Percentiles rank a stretch among this genome's conserved stretches.
phyloP scores from a whole-genome alignment of 2,797 vertebrate genomes.

The Centroberyx gerrardi region DNA sequence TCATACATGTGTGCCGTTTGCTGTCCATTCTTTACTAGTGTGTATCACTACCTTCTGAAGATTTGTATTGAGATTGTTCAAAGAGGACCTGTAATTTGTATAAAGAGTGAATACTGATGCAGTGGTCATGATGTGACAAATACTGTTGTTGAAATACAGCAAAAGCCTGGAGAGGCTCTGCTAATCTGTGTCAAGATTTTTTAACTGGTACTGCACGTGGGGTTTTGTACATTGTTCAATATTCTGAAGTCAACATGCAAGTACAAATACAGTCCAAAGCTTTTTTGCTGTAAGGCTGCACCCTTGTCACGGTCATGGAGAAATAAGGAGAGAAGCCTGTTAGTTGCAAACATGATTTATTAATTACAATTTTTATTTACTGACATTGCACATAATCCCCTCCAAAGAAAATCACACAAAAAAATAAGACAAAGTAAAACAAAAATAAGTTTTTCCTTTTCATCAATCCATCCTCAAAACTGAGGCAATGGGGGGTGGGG shows the following conservation, averaged over 20 bases:
- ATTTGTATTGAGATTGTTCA: constrained; percentile 50
- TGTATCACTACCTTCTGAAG: constrained; percentile 36
- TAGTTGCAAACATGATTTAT: constrained; percentile 83
- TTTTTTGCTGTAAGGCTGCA: not conserved
- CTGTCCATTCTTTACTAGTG: constrained; percentile 19
- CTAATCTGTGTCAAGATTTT: too few species aligned
- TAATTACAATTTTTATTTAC: constrained; percentile 59
- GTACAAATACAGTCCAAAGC: too few species aligned
- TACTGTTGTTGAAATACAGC: too few species aligned
- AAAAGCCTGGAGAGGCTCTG: too few species aligned
- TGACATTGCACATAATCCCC: constrained; percentile 87
- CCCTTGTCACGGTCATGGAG: not conserved
- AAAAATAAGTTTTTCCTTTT: constrained; percentile 53
- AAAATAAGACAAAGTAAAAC: constrained; percentile 68
- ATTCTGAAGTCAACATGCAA: too few species aligned
- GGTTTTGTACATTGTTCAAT: too few species aligned
- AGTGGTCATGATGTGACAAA: constrained; percentile 34
- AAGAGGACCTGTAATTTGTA: constrained; percentile 59
- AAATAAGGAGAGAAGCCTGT: constrained; percentile 25
- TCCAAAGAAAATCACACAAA: constrained; percentile 74
- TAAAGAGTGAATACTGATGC: constrained; percentile 44
- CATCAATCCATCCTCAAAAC: constrained; percentile 65
- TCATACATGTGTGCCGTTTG: constrained; percentile 43
- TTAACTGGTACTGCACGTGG: too few species aligned
- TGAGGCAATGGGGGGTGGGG: constrained; percentile 60